Base-by-base conservation (phyloP, 1,140 invertebrate species). In the Drosophila rufa region DNA sequence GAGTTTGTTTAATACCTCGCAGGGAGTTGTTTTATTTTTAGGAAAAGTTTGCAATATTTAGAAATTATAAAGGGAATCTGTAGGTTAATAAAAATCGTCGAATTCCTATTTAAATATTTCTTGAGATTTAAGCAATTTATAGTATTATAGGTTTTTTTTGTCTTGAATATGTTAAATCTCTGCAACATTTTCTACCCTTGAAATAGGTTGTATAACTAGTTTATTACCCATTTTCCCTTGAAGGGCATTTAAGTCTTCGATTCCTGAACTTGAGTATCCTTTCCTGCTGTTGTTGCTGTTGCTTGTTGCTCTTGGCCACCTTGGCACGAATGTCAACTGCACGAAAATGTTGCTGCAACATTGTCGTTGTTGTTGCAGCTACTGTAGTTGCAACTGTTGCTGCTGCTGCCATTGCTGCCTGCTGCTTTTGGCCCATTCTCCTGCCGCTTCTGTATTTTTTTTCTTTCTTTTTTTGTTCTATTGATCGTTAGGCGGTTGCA, bases 311-410 rank as follows among this genome's bases (percentile, higher is more conserved):
- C 36, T 56, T 76, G 82, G 78, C 82, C 80, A 84, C 85, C 85
- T 80, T 86, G 82, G 83, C 83, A 86, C 83, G 83, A 86, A 86
- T 86, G 83, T 87, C 83, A 86, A 86, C 83, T 86, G 83, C 83
- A 87, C 83, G 83, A 86, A 87, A 86, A 86, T 87, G 83, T 81
- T 80, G 78, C 83, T 64, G 79, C 78, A 78, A 76, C 75, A 70
- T 67, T 48, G 77, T 76, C 61, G 70, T 47, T 62, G 75, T 43
- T 75, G 60, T 56, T 78, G 64, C 51, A 17, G 67, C 38, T 69
- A 43, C 64, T 74, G 53, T 45, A 58, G 67, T 45, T 83, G 71
- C 27, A 60, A 60, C 48, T 79, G 68, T 42, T 55, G 51, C 25
- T 62, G 66, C 53, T 58, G 65, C 25, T 65, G 40, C 71, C 64